Conservation (phyloP, 1,140 invertebrate genomes). For the Acyrthosiphon pisum region DNA sequence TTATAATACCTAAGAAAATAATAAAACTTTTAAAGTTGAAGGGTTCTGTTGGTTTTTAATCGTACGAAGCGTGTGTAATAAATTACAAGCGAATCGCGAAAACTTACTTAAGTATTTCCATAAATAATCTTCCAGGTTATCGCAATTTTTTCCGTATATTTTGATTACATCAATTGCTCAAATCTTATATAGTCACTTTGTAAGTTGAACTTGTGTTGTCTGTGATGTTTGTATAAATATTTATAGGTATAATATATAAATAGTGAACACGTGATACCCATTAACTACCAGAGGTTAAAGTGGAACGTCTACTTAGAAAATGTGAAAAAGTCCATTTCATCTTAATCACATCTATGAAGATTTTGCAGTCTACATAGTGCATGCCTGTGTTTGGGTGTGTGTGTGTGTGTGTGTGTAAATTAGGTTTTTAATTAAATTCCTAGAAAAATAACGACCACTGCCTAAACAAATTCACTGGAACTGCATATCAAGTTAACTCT, state of each 20-base stretch:
- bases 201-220: neutral
- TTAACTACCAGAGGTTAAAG: neutral
- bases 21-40: neutral
- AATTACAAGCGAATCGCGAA: neutral
- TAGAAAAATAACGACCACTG: neutral
- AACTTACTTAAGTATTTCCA: conserved; percentile 23
- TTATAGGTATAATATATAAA: neutral
- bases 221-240: neutral
- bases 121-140: neutral
- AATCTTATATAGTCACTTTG: neutral
- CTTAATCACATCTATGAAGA: neutral
- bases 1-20: neutral
- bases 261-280: neutral
- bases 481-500: neutral
- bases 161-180: neutral
- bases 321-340: neutral
- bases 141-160: neutral
- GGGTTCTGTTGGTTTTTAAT: neutral
- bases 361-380: neutral
- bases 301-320: neutral
- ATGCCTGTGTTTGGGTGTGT: no score
- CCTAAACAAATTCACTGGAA: neutral
- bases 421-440: neutral
- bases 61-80: neutral
- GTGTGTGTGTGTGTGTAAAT: neutral